Evolutionary conservation across 2,888 invertebrate genomes (phyloP).

Genomic region (Cosmopolites sordidus): DNA sequence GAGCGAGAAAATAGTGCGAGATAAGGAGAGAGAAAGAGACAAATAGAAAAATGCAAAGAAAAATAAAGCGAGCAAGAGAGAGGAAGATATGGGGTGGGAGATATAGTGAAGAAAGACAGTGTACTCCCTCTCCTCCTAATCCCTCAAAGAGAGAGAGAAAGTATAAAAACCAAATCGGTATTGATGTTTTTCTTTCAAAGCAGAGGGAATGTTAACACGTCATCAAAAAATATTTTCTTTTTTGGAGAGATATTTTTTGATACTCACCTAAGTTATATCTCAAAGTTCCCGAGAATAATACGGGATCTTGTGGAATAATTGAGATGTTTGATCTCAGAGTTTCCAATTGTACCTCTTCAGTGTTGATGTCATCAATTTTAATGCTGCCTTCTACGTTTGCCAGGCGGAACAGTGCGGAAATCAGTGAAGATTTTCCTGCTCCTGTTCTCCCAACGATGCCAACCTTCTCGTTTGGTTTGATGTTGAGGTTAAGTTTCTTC

Average conservation of each 20-base stretch:
- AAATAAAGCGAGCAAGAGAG: too few species aligned
- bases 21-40: too few species aligned
- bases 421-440: slow-evolving; percentile 77
- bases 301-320: slow-evolving; percentile 63
- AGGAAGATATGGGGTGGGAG: too few species aligned
- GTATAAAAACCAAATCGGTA: too few species aligned
- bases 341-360: slow-evolving; percentile 54
- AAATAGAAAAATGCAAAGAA: too few species aligned
- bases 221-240: too few species aligned
- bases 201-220: too few species aligned
- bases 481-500: slow-evolving; percentile 63
- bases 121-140: background rate
- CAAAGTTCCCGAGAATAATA: slow-evolving; percentile 61
- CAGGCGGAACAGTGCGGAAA: slow-evolving; percentile 73
- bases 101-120: too few species aligned
- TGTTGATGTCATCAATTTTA: slow-evolving; percentile 66
- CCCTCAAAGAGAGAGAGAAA: too few species aligned
- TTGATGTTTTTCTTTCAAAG: too few species aligned
- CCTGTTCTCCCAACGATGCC: slow-evolving; percentile 81
- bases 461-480: slow-evolving; percentile 68
- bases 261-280: slow-evolving; percentile 10
- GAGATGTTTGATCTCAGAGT: slow-evolving; percentile 53
- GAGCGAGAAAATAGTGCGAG: too few species aligned
- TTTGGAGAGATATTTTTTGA: background rate
- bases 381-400: slow-evolving; percentile 67